Conservation (phyloP, 2,888 invertebrate genomes). For the Cotesia congregata region DNA sequence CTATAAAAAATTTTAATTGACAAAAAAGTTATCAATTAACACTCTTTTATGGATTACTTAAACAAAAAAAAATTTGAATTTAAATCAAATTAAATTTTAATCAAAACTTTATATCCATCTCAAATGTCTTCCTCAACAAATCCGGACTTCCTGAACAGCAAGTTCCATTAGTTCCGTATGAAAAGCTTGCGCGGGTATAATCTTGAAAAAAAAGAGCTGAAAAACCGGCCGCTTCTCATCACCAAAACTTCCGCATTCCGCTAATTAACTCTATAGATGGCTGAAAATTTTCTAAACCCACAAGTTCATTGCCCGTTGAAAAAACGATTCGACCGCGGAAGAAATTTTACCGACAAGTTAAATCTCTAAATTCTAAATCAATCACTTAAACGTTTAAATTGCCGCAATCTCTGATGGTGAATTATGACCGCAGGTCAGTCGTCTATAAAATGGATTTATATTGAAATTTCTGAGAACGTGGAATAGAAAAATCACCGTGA, state of each 20-base stretch:
- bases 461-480: too few species aligned
- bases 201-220: neutral
- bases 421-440: too few species aligned
- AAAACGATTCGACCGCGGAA: neutral
- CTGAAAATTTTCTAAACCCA: neutral
- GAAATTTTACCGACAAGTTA: neutral
- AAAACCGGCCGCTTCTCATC: conserved; percentile 13
- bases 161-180: neutral
- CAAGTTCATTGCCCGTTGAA: neutral
- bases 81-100: too few species aligned
- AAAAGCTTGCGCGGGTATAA: neutral
- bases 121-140: neutral
- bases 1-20: neutral
- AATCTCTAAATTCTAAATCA: too few species aligned
- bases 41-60: neutral
- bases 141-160: neutral
- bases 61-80: neutral
- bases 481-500: too few species aligned
- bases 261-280: conserved; percentile 5
- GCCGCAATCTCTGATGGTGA: neutral
- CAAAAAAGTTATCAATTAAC: neutral
- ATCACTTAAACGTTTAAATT: neutral
- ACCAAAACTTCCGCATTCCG: conserved; percentile 24
- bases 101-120: neutral
- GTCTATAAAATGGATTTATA: too few species aligned